These are phyloP conservation scores for Camponotus fellah DNA, from an alignment of 2,888 invertebrate species.

Conservation along the genomic window DNA sequence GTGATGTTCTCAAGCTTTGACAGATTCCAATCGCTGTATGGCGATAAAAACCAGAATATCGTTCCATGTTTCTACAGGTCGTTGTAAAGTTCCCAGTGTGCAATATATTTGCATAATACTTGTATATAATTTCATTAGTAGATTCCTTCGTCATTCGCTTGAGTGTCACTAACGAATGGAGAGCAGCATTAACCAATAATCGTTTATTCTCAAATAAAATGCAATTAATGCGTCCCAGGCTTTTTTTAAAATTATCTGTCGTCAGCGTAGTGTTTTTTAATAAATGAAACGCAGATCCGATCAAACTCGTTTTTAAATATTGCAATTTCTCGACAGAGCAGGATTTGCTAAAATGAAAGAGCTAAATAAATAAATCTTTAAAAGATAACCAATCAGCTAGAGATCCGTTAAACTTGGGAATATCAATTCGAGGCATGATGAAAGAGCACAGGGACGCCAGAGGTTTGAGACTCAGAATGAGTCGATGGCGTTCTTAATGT, in stretches of 20 bases:
- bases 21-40: constrained; percentile 38
- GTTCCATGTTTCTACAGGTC: constrained; percentile 52
- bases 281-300: not conserved
- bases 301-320: not conserved
- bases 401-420: not conserved
- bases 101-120: not conserved
- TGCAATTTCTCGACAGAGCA: not conserved
- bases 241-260: not conserved
- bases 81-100: constrained; percentile 33
- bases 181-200: not conserved
- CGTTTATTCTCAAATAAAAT: not conserved
- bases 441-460: not conserved
- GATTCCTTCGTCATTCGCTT: not conserved
- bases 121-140: constrained; percentile 47
- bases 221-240: too few species aligned
- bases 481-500: not conserved
- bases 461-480: not conserved
- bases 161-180: not conserved
- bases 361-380: not conserved
- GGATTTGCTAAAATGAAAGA: not conserved
- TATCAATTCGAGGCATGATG: not conserved
- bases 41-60: constrained; percentile 48
- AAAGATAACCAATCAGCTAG: not conserved
- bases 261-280: not conserved
- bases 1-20: constrained; percentile 54